Evolutionary conservation across 2,888 invertebrate genomes (phyloP).

Genomic region (Leucoma salicis): DNA sequence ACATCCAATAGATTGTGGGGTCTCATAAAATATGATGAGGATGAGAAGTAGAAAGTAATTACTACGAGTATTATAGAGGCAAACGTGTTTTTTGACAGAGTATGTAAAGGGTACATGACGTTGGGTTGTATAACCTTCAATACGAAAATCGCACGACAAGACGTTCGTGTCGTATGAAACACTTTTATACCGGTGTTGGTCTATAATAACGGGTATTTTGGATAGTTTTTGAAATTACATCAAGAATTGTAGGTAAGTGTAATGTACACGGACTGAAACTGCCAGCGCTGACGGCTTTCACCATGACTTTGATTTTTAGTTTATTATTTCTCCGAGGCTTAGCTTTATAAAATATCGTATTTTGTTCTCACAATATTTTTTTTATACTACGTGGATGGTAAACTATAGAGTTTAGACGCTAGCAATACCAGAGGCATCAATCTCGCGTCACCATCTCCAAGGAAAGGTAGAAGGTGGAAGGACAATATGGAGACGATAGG

Average conservation of each 20-base stretch:
- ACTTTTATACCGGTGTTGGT: conserved; percentile 15
- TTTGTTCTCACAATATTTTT: no score
- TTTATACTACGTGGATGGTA: no score
- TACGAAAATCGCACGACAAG: neutral
- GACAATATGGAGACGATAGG: no score
- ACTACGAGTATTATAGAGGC: neutral
- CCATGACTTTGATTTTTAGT: no score
- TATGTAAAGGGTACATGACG: neutral
- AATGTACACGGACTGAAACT: conserved; percentile 22
- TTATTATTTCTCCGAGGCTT: no score
- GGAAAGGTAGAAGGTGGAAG: no score
- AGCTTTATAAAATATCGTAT: no score
- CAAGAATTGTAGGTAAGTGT: conserved; percentile 24
- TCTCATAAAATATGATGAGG: neutral
- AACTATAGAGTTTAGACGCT: no score
- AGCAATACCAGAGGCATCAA: no score
- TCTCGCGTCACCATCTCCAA: no score
- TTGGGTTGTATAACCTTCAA: neutral
- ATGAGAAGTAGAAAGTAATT: neutral
- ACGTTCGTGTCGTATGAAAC: conserved; percentile 6
- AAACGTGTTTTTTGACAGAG: neutral
- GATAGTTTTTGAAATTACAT: conserved; percentile 31
- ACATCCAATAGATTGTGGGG: neutral
- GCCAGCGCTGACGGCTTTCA: no score
- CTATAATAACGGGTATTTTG: conserved; percentile 32